Base-by-base conservation (phyloP, 2,888 invertebrate genomes). In the Coelinius sp. region DNA sequence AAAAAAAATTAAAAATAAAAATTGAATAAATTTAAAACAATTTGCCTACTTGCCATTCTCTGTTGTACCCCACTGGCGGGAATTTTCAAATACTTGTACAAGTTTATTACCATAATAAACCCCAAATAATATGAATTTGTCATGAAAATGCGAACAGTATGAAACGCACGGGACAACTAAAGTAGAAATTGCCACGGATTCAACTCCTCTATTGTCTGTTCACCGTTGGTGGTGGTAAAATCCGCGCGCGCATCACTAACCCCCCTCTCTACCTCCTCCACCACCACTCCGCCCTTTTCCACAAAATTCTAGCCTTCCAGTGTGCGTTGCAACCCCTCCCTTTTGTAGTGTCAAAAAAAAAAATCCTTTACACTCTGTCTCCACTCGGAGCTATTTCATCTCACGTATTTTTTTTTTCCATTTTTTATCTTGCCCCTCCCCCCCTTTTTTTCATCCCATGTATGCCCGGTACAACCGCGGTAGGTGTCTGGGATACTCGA, bases 91-190 rank as follows among this genome's bases (percentile, higher is more conserved):
- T 20, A 31, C 10, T 10, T 66, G 17, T 7, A 6, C 17, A 27
- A 44, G 14, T 41, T 1, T 8, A 59, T 31, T 59, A 17, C 20
- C 14, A 35, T 31, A 59, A 31, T 35, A n/a, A 59, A 27, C 27
- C 27, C n/a, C 35, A 20, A 20, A 31, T 35, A 31, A 31, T 35
- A 17, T 1, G n/a, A 14, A 66, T 27, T 52, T 14, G 27, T 10
- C 5, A 25, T 59, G 44, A 69, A 65, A 69, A 69, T 69, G 73
- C 64, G 67, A 56, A 53, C 78, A 72, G 72, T 70, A 75, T 76
- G 77, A 79, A 77, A 77, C 84, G 83, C 82, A 82, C 75, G 80
- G 78, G 71, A 53, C 77, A 62, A 83, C 83, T 84, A 80, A 83
- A 73, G 66, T 68, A 76, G 73, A 70, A 68, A 75, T 41, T 38